phyloP scores from a whole-genome alignment of 2,113 vertebrate genomes.

The Myotis yumanensis region DNA sequence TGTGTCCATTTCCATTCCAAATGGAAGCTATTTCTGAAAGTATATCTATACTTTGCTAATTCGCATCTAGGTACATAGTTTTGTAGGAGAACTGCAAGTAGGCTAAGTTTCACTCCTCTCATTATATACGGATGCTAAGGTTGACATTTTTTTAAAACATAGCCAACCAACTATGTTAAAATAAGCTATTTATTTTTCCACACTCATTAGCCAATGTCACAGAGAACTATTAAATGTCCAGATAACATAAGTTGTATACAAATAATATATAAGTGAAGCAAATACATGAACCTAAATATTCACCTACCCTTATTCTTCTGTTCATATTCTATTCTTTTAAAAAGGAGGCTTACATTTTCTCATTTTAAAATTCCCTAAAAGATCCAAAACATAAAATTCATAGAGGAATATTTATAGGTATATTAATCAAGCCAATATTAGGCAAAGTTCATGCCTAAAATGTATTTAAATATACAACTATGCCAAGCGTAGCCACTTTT shows the following conservation, averaged over 20 bases:
- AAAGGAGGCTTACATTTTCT: slow-evolving; percentile 26
- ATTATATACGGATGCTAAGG: not conserved
- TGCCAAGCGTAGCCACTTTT: not conserved
- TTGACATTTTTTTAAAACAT: not conserved
- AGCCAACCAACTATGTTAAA: not conserved
- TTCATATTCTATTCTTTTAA: not conserved
- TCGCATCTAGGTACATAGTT: not conserved
- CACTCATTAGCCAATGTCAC: slow-evolving; percentile 18
- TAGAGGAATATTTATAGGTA: not conserved
- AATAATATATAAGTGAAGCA: slow-evolving; percentile 19
- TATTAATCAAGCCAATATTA: not conserved
- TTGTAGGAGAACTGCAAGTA: not conserved
- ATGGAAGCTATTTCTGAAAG: not conserved
- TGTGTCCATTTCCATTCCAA: slow-evolving; percentile 22
- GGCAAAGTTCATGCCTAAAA: not conserved
- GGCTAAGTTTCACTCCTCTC: not conserved
- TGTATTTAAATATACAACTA: not conserved
- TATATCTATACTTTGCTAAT: not conserved
- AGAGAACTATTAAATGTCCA: slow-evolving; percentile 20
- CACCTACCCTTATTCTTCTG: slow-evolving; percentile 9
- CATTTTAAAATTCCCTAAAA: slow-evolving; percentile 35
- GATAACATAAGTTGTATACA: not conserved
- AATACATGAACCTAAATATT: not conserved
- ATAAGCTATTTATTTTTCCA: not conserved
- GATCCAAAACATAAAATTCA: not conserved